Evolutionary conservation across 2,113 vertebrate genomes (phyloP), one percentile per base, ranked within the genome.

Genomic region (Xyrauchen texanus): DNA sequence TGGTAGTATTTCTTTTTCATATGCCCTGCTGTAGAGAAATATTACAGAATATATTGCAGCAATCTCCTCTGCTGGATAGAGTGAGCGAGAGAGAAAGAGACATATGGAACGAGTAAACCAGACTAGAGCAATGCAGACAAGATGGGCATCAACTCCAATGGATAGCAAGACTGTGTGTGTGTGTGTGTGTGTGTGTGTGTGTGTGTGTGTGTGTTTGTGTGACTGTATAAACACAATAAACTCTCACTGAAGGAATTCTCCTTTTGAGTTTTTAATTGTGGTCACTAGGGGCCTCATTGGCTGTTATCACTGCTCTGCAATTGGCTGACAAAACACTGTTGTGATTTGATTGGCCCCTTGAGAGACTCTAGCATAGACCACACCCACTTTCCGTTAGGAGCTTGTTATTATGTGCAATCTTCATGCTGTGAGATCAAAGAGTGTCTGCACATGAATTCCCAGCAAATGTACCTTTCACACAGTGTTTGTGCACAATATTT

Each of bases 321-420:
- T 79, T 78, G 76, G 81, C 47, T 57, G 61, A 76, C 73, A 76
- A 76, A 76, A 65, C 63, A 46, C 60, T 71, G 72, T 12, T 15
- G 46, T 42, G 34, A 16, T 72, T 62, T 53, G 88, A 82, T 87
- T 57, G 15, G 82, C 89, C 91, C 81, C 88, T 6, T 9, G 86
- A 87, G 58, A 64, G 66, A 53, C 15, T 67, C 47, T 42, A 7
- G 45, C 7, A 63, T 34, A 64, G 8, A 12, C 60, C 80, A 10
- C 44, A 8, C 80, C 79, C 7, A 44, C 44, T 57, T 65, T 76
- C 74, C 67, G 80, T 71, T 82, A 70, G 60, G 34, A 77, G 45
- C 52, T 77, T 3, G 60, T 67, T 78, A 77, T 61, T 66, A 73
- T 63, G 46, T 55, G 45, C 9, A 62, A 45, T 63, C 60, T 69